Evolutionary conservation across 2,113 vertebrate genomes (phyloP).

Genomic region (Copsychus sechellarum): DNA sequence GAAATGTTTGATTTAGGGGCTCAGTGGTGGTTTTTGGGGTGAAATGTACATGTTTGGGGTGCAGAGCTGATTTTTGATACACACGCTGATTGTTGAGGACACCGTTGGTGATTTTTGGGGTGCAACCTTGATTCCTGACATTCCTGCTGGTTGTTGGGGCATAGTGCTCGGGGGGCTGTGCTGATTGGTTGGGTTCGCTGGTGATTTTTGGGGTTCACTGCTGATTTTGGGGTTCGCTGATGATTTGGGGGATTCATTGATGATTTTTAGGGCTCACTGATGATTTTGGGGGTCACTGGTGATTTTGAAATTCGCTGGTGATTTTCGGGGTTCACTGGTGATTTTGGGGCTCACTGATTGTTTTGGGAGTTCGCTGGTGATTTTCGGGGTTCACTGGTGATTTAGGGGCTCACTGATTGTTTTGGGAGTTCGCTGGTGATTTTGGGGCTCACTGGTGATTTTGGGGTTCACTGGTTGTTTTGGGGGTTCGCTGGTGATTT

Average conservation of each 20-base stretch:
- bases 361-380: no score
- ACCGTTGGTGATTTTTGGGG: background rate
- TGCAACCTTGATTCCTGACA: background rate
- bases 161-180: rapidly evolving
- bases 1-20: background rate
- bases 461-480: background rate
- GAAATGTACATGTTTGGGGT: background rate
- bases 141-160: background rate
- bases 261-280: background rate
- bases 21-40: background rate
- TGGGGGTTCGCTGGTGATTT: background rate
- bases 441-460: background rate
- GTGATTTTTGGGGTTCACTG: background rate
- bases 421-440: background rate
- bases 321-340: background rate
- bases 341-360: no score
- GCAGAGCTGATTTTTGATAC: background rate
- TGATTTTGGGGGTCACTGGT: background rate
- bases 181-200: background rate
- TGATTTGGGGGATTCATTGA: background rate
- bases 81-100: background rate
- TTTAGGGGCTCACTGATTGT: background rate
- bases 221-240: background rate
- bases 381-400: background rate
- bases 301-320: background rate